phyloP scores from a whole-genome alignment of 2,113 vertebrate species.

The Cephalophus harveyi region DNA sequence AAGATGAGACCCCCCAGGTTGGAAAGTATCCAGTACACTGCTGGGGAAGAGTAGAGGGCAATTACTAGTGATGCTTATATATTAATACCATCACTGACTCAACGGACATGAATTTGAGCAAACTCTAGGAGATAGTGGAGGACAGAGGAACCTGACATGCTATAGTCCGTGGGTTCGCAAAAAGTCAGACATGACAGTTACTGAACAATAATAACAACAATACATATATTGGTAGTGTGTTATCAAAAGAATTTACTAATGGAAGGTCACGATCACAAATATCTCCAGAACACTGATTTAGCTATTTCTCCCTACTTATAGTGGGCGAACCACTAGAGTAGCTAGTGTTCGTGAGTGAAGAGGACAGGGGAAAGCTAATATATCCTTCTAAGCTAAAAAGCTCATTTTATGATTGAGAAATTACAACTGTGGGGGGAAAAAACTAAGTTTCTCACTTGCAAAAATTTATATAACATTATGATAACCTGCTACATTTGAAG shows the following conservation, averaged over 20 bases:
- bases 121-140: not conserved
- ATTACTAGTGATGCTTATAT: not conserved
- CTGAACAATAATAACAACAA: not conserved
- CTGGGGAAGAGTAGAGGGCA: not conserved
- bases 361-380: not conserved
- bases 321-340: not conserved
- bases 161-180: not conserved
- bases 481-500: not conserved
- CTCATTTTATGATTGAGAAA: not conserved
- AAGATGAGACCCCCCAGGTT: not conserved
- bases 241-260: not conserved
- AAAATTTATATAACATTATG: not conserved
- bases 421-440: not conserved
- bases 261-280: not conserved
- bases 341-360: not conserved
- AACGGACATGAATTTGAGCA: not conserved
- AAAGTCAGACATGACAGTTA: not conserved
- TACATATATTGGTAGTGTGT: not conserved
- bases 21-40: not conserved
- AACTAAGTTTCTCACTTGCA: not conserved
- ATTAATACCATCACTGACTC: not conserved
- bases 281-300: not conserved
- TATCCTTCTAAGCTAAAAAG: not conserved
- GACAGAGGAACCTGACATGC: not conserved
- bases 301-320: not conserved